Conservation (phyloP, 2,797 vertebrate genomes). For the Manis pentadactyla region DNA sequence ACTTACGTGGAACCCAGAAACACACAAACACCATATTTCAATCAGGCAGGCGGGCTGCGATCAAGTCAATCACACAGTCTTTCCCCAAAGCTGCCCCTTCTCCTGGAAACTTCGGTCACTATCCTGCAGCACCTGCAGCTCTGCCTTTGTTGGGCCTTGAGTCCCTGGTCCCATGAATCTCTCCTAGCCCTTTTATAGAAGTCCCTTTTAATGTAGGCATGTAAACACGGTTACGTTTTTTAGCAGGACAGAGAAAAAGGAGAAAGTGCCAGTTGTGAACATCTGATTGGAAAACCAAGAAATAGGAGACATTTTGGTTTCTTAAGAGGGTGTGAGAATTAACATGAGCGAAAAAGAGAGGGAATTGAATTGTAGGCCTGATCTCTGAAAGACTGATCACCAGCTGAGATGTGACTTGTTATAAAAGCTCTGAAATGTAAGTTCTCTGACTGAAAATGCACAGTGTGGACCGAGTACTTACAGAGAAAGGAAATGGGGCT, state of each 20-base stretch:
- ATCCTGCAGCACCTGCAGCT: not conserved
- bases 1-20: not conserved
- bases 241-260: slow-evolving; percentile 39
- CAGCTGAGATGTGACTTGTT: slow-evolving; percentile 66
- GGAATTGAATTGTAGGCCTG: slow-evolving; percentile 61
- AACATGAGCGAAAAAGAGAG: slow-evolving; percentile 29
- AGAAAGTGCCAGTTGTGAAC: slow-evolving; percentile 4
- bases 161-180: not conserved
- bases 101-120: not conserved
- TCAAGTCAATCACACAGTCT: not conserved
- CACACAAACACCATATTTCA: not conserved
- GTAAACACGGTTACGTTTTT: not conserved
- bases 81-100: not conserved
- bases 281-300: slow-evolving; percentile 65
- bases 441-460: slow-evolving; percentile 63
- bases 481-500: slow-evolving; percentile 74
- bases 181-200: not conserved
- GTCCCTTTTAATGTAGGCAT: not conserved
- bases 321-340: not conserved
- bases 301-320: not conserved
- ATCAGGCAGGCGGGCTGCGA: not conserved
- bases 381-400: not conserved
- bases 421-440: slow-evolving; percentile 78
- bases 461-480: slow-evolving; percentile 77
- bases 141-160: not conserved